Evolutionary conservation across 2,888 invertebrate species (phyloP).

Genomic region (Himalopsyche tibetana): DNA sequence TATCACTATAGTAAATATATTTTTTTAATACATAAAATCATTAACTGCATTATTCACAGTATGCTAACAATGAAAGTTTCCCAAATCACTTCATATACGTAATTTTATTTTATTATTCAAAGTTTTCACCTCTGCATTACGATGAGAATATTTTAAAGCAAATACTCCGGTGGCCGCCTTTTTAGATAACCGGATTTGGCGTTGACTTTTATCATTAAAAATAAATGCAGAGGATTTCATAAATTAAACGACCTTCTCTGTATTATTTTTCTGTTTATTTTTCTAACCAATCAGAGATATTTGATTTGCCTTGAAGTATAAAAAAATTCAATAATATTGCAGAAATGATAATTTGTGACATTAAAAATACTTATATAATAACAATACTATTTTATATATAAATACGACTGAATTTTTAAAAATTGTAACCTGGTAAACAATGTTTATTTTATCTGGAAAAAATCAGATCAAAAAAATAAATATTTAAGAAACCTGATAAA

Average conservation of each 20-base stretch:
- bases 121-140: background rate
- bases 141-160: background rate
- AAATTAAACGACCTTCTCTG: background rate
- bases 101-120: background rate
- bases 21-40: background rate
- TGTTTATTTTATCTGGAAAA: too few relatives aligned
- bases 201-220: conserved; percentile 36
- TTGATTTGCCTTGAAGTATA: background rate
- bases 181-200: background rate
- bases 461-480: too few relatives aligned
- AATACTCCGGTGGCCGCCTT: background rate
- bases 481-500: too few relatives aligned
- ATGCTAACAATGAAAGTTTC: background rate
- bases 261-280: background rate
- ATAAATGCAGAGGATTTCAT: background rate
- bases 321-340: too few relatives aligned
- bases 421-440: too few relatives aligned
- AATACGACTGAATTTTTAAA: too few relatives aligned
- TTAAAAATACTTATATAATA: too few relatives aligned
- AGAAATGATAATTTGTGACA: too few relatives aligned
- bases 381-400: too few relatives aligned
- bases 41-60: background rate
- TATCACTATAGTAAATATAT: too few relatives aligned
- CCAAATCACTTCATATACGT: background rate
- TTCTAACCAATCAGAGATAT: background rate